Evolutionary conservation across 2,797 vertebrate species (phyloP).

Genomic region (Enteromius trimaculatus): DNA sequence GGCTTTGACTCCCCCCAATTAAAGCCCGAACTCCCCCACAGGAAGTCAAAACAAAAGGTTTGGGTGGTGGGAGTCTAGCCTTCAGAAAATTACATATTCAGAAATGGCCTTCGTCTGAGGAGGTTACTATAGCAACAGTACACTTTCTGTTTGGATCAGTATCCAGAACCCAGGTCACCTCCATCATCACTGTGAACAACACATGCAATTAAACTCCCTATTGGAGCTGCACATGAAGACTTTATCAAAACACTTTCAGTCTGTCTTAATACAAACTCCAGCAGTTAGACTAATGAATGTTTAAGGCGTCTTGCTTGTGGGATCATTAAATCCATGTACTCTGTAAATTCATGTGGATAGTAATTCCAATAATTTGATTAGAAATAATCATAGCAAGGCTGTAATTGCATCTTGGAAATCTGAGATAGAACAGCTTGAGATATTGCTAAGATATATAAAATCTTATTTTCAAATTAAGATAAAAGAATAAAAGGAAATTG

Average conservation of each 20-base stretch:
- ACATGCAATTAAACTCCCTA: conserved; percentile 11
- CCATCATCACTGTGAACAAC: neutral
- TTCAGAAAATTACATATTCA: neutral
- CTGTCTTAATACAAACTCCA: conserved; percentile 14
- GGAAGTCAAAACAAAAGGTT: conserved; percentile 13
- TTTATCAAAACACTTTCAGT: conserved; percentile 11
- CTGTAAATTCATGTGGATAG: neutral
- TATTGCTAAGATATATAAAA: neutral
- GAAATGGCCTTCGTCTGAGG: conserved; percentile 2
- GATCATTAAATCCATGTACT: conserved; percentile 11
- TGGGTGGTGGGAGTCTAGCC: conserved; percentile 1
- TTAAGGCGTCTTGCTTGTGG: conserved; percentile 2
- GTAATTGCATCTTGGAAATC: neutral
- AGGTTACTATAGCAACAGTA: conserved; percentile 24
- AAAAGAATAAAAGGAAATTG: neutral
- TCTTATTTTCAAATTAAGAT: neutral
- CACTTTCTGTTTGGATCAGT: conserved; percentile 11
- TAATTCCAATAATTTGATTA: conserved; percentile 6
- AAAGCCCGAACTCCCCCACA: conserved; percentile 4
- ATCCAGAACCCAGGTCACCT: neutral
- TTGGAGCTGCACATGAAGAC: neutral
- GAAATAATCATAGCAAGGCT: neutral
- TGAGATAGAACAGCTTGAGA: neutral
- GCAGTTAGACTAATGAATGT: neutral
- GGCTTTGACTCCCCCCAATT: neutral